A percentile compares a stretch with the other conserved stretches of the same genome.
These are phyloP conservation scores for Aphelenchoides avenae DNA, from an alignment of 1,140 invertebrate genomes.

Conservation along the genomic window DNA sequence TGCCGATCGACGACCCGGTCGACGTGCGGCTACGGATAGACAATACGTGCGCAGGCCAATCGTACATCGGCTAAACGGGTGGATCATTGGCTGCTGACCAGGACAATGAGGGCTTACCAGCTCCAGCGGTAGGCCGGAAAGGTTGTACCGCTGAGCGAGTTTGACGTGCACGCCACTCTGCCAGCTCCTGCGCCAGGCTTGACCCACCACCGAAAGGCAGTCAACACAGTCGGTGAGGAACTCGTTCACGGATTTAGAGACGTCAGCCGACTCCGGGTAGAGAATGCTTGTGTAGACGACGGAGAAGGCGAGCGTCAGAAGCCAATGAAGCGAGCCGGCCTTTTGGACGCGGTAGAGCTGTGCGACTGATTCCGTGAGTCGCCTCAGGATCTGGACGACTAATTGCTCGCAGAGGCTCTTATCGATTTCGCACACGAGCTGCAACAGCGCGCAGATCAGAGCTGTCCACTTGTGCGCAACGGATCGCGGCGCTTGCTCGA, in stretches of 20 bases:
- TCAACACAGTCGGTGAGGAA: slow-evolving; percentile 8
- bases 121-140: slow-evolving; percentile 2
- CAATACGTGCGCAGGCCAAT: not conserved
- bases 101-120: not conserved
- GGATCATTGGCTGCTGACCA: too few relatives aligned
- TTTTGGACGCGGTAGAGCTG: not conserved
- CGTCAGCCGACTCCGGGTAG: not conserved
- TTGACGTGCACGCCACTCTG: slow-evolving; percentile 2
- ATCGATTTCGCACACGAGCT: not conserved
- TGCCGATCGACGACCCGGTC: too few relatives aligned
- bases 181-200: not conserved
- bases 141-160: not conserved
- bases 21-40: too few relatives aligned
- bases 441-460: slow-evolving; percentile 4
- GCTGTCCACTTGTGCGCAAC: slow-evolving; percentile 10
- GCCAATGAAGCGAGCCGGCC: slow-evolving; percentile 7
- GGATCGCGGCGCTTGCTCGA: not conserved
- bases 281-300: not conserved
- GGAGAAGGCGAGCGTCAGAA: not conserved
- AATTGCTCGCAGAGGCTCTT: not conserved
- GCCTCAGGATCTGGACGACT: not conserved
- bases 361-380: not conserved
- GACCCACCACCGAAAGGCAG: not conserved
- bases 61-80: not conserved
- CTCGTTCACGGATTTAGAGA: not conserved